These are phyloP conservation scores for Microcebus lehilahytsara DNA, from an alignment of 2,113 vertebrate species.

Conservation along the genomic window DNA sequence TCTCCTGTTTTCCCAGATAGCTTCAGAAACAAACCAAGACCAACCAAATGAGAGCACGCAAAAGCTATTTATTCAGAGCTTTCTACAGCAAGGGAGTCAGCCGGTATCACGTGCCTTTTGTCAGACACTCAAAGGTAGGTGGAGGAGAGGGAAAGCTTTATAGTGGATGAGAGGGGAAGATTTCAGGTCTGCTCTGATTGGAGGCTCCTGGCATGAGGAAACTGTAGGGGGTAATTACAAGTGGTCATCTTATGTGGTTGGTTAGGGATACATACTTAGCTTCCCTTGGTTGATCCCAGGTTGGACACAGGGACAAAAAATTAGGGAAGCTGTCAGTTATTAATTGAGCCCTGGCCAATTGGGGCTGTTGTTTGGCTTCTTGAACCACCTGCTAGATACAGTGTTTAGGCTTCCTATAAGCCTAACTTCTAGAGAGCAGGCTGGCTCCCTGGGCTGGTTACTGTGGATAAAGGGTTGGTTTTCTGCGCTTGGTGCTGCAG, in stretches of 20 bases:
- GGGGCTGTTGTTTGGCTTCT: not conserved
- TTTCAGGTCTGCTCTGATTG: fast-evolving
- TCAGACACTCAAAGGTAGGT: not conserved
- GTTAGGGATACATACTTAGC: not conserved
- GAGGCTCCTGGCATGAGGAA: not conserved
- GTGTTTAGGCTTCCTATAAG: too few relatives aligned
- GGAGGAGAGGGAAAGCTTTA: not conserved
- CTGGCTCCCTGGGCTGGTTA: not conserved
- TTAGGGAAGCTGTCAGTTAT: not conserved
- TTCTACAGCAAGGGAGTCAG: not conserved
- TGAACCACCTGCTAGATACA: not conserved
- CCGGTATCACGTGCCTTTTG: not conserved
- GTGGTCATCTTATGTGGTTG: not conserved
- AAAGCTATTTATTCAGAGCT: not conserved
- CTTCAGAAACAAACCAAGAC: not conserved
- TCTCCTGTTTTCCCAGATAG: not conserved
- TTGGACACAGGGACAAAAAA: not conserved
- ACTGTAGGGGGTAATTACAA: not conserved
- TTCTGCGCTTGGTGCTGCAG: not conserved
- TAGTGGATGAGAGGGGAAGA: not conserved
- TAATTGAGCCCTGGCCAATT: not conserved
- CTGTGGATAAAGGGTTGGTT: not conserved
- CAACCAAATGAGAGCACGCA: not conserved
- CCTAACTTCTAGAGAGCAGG: too few relatives aligned
- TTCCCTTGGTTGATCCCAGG: not conserved